Evolutionary conservation across 1,140 invertebrate species (phyloP), one percentile per base, ranked within the genome.

Genomic region (Drosophila bocki): DNA sequence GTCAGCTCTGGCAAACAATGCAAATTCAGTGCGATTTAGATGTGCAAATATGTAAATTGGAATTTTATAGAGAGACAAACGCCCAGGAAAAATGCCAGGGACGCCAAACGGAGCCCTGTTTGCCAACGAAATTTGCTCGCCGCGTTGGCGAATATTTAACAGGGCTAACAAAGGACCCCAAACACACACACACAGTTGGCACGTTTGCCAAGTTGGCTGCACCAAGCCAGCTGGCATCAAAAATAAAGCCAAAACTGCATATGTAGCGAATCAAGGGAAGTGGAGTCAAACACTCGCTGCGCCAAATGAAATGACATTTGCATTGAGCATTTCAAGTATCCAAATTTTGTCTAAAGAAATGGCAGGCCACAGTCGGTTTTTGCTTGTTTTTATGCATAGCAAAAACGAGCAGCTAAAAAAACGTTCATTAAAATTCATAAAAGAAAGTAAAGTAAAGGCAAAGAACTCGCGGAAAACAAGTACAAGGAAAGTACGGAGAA

Each of bases 111-210:
- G 47, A 33, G 13, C 59, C 68, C 9, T 84, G 85, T 88, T 90
- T 88, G 85, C 85, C 85, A 88, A 81, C 84, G 61, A 84, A 88
- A 84, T 88, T 84, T 76, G 75, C 76, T 82, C 77, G 80, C 60
- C 84, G 84, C 84, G 81, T 88, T 90, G 83, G 88, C 80, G 85
- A 88, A 88, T 83, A 88, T 81, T 88, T 84, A 80, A 77, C 77
- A 78, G 65, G 45, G 62, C 80, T 68, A 87, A 87, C 80, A 88
- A 71, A 80, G 81, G 35, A 39, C 7, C 50, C 64, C 15, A 26
- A 26, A 1, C 19, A 1, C 19, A 6, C 19, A 45, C 19, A 51
- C 29, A 51, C 37, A 63, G 60, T 68, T 83, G 83, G 83, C 72
- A 58, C 72, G 75, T 69, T 75, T 69, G 84, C 64, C 80, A 83